Conservation (phyloP, 2,113 vertebrate species). For the Eulacestoma nigropectus region DNA sequence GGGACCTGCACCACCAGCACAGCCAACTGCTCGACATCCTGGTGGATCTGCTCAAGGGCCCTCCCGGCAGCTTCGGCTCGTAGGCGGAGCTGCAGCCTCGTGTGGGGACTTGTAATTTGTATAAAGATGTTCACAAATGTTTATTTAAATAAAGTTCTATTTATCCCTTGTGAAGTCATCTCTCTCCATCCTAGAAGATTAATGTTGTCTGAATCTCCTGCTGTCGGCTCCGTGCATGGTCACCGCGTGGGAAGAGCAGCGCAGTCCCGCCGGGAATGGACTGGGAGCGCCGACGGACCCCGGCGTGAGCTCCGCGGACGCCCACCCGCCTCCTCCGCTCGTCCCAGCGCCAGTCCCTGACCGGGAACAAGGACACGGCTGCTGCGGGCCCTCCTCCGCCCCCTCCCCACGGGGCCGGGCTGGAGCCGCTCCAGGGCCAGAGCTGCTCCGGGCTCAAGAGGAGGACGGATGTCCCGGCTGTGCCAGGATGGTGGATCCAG, state of each 20-base stretch:
- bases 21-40: slow-evolving; percentile 83
- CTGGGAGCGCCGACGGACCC: not conserved
- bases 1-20: slow-evolving; percentile 77
- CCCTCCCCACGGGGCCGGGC: not conserved
- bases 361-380: not conserved
- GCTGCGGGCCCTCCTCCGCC: not conserved
- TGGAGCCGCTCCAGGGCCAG: not conserved
- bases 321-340: not conserved
- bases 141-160: slow-evolving; percentile 86
- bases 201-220: slow-evolving; percentile 15
- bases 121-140: slow-evolving; percentile 78
- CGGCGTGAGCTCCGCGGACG: rapidly evolving
- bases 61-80: slow-evolving; percentile 71
- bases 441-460: not conserved
- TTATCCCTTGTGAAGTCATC: slow-evolving; percentile 79
- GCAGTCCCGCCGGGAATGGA: not conserved
- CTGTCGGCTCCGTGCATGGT: slow-evolving; percentile 3
- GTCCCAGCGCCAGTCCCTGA: not conserved
- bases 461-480: not conserved
- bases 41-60: slow-evolving; percentile 84
- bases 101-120: slow-evolving; percentile 76
- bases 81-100: slow-evolving; percentile 52
- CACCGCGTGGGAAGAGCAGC: not conserved
- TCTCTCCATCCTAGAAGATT: slow-evolving; percentile 66
- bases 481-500: not conserved